Base-by-base conservation (phyloP, 1,140 invertebrate species). In the Neotoxoptera formosana region DNA sequence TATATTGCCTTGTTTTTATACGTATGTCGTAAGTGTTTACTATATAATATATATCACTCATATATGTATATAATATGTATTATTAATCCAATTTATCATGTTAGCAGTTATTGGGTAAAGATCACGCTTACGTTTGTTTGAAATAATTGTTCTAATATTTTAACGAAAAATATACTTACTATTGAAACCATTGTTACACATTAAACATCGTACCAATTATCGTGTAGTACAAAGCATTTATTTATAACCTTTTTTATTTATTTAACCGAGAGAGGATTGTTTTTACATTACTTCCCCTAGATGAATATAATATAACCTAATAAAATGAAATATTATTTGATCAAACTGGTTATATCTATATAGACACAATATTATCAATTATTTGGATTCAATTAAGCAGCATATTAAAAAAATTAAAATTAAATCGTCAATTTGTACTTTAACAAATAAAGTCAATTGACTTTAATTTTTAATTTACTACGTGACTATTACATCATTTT, bases 381-480 rank as follows among this genome's bases (percentile, higher is more conserved):
- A 76, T 76, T n/a, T 76, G n/a, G 30, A 76, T 14, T 76, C 60
- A 76, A 76, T 76, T 76, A 76, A 76, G 60, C n/a, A 17, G 14
- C 6, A n/a, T n/a, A 76, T n/a, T 76, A 76, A 76, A n/a, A 76
- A n/a, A 76, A 76, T n/a, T 76, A 4, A 17, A n/a, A 76, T 76
- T 14, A 17, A n/a, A 76, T 76, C 4, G 30, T n/a, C 30, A 76
- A 76, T 76, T n/a, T 76, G 60, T n/a, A 76, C 60, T n/a, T 34
- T n/a, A 76, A 76, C 17, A 76, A 76, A 76, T n/a, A 76, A 76
- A 76, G n/a, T 76, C 17, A 76, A 76, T 76, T 76, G 60, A 17
- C 60, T 76, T 76, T 76, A 76, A 76, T 76, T 76, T 76, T 76
- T 76, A 76, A 76, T 76, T 76, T 76, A 76, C n/a, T 76, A 76